Evolutionary conservation across 1,140 invertebrate genomes (phyloP).

Genomic region (Drosophila parvula): DNA sequence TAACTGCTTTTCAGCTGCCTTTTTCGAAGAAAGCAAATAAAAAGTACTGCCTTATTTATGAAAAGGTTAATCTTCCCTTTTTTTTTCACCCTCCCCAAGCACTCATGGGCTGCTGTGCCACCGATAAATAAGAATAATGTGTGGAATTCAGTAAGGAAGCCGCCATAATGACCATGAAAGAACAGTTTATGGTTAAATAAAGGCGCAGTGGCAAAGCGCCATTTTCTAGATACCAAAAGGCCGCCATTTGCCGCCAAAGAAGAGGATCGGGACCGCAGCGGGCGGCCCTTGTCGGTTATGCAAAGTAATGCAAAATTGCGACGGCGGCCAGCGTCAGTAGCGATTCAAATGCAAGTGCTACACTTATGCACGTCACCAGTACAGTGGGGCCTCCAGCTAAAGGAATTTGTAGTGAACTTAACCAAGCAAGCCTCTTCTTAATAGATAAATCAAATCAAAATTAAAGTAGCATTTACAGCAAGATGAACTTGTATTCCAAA

Average conservation of each 20-base stretch:
- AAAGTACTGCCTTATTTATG: slow-evolving; percentile 7
- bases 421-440: too few species aligned
- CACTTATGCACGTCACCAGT: slow-evolving; percentile 34
- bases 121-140: slow-evolving; percentile 76
- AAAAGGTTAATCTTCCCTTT: slow-evolving; percentile 26
- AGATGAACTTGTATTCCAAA: too few species aligned
- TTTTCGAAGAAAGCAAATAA: not conserved
- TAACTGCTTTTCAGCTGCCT: not conserved
- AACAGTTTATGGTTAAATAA: slow-evolving; percentile 78
- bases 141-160: slow-evolving; percentile 38
- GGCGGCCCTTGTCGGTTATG: slow-evolving; percentile 57
- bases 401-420: too few species aligned
- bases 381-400: slow-evolving; percentile 18
- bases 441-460: too few species aligned
- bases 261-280: slow-evolving; percentile 14
- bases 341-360: slow-evolving; percentile 76
- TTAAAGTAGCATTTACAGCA: too few species aligned
- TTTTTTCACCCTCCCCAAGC: not conserved
- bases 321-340: slow-evolving; percentile 50
- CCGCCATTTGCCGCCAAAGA: not conserved
- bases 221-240: slow-evolving; percentile 33
- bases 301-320: slow-evolving; percentile 80
- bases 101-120: slow-evolving; percentile 33
- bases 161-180: slow-evolving; percentile 70
- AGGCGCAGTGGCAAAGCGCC: slow-evolving; percentile 51